Base-by-base conservation (phyloP, 2,113 vertebrate species). In the Podarcis raffonei region DNA sequence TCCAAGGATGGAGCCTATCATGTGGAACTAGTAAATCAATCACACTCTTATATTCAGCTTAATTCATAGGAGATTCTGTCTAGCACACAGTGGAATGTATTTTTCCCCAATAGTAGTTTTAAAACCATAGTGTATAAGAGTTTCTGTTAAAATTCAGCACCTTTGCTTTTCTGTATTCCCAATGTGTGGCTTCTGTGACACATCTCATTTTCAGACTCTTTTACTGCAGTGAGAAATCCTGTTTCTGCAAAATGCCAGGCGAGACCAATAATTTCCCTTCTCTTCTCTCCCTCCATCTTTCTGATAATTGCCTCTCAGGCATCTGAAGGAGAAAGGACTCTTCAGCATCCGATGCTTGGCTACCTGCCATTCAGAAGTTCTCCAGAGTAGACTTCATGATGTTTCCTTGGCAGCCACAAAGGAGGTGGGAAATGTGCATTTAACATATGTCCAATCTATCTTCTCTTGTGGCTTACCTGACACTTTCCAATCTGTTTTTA, bases 321-420 rank as follows among this genome's bases (percentile, higher is more conserved):
- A 96, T 79, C 68, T 92, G 92, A 97, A 97, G 90, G 83, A 89
- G 48, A 95, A 94, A 88, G 96, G 95, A 15, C 94, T 97, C 90
- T 30, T 75, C 71, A 95, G n/a, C 18, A 39, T 97, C 91, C 94
- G 89, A 84, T 18, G 90, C 25, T 89, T 98, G 96, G 94, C 94
- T 0, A 37, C 81, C 84, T 97, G 89, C 79, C 96, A 97, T 81
- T 53, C 96, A 0, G 89, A 97, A 62, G 90, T 96, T 84, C 95
- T 98, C 0, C 83, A 93, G 0, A 16, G 82, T 22, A 92, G 90
- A 37, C 94, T 97, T 78, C 92, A 87, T 1, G 95, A 96, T 0
- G 84, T 97, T 85, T 95, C 92, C 89, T 79, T 95, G 92, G 95
- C 95, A 3, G 95, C 96, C 78, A 95, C 81, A 0, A 90, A 89